These are phyloP conservation scores for Erythrolamprus reginae DNA, from an alignment of 2,113 vertebrate genomes.

Conservation along the genomic window DNA sequence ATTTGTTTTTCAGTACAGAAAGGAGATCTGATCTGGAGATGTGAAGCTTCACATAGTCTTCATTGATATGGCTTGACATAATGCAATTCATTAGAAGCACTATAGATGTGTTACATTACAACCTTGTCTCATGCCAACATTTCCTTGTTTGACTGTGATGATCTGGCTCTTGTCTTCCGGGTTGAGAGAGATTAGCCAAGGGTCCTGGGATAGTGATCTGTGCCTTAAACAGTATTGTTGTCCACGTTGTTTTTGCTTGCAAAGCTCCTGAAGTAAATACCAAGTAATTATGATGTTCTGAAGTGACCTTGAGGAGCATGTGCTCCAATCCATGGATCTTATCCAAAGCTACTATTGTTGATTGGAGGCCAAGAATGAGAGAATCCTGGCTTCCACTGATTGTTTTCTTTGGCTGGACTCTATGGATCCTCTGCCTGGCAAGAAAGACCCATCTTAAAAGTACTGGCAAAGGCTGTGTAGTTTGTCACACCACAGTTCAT, in stretches of 20 bases:
- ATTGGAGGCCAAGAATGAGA: conserved; percentile 68
- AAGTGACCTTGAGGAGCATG: conserved; percentile 68
- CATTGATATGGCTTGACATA: background rate
- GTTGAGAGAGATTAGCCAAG: accelerated
- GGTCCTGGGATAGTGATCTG: conserved; percentile 8
- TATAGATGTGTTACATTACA: background rate
- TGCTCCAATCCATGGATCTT: conserved; percentile 59
- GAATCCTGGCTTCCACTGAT: conserved; percentile 69
- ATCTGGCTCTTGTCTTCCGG: background rate
- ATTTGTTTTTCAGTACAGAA: background rate
- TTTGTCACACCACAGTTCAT: conserved; percentile 74
- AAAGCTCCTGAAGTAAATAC: conserved; percentile 54
- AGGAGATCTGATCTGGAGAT: background rate
- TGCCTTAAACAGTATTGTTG: conserved; percentile 10
- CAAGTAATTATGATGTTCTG: conserved; percentile 58
- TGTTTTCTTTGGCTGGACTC: conserved; percentile 82
- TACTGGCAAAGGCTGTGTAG: conserved; percentile 67
- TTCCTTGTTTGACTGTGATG: background rate
- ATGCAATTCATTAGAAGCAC: too few species aligned
- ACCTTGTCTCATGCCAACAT: background rate
- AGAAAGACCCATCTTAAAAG: conserved; percentile 69
- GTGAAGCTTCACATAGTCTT: background rate
- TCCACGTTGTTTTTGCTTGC: conserved; percentile 44
- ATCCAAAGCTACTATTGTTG: conserved; percentile 69
- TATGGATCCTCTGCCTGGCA: conserved; percentile 73